These are phyloP conservation scores for Varroa destructor DNA, from an alignment of 1,140 invertebrate species.

Conservation along the genomic window DNA sequence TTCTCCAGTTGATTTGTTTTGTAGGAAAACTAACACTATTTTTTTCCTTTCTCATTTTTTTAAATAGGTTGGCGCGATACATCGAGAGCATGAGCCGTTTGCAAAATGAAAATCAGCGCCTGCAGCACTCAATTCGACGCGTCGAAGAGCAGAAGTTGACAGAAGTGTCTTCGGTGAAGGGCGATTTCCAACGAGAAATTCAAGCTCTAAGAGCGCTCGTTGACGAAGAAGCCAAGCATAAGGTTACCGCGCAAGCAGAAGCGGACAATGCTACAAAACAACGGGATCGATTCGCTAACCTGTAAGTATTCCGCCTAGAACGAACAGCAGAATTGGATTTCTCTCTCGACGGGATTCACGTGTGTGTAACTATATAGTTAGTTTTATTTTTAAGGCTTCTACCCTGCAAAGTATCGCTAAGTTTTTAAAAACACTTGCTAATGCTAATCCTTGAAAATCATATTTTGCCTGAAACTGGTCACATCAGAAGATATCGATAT, in stretches of 20 bases:
- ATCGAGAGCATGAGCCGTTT: background rate
- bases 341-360: too few species aligned
- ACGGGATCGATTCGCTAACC: background rate
- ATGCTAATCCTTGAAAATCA: too few species aligned
- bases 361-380: too few species aligned
- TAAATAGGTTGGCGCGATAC: slow-evolving; percentile 6
- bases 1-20: too few species aligned
- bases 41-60: too few species aligned
- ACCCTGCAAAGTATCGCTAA: too few species aligned
- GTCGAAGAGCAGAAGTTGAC: slow-evolving; percentile 1
- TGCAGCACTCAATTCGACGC: background rate
- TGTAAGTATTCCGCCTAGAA: background rate
- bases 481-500: too few species aligned
- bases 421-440: too few species aligned
- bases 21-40: too few species aligned
- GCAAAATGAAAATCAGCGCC: background rate
- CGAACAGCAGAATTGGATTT: too few species aligned
- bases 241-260: slow-evolving; percentile 4
- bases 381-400: too few species aligned
- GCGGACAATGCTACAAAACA: background rate
- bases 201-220: background rate
- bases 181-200: slow-evolving; percentile 17
- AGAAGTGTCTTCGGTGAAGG: background rate
- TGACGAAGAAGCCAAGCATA: slow-evolving; percentile 11
- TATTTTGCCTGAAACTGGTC: too few species aligned